phyloP scores from a whole-genome alignment of 1,140 invertebrate species.

The Brachystomella parvula region DNA sequence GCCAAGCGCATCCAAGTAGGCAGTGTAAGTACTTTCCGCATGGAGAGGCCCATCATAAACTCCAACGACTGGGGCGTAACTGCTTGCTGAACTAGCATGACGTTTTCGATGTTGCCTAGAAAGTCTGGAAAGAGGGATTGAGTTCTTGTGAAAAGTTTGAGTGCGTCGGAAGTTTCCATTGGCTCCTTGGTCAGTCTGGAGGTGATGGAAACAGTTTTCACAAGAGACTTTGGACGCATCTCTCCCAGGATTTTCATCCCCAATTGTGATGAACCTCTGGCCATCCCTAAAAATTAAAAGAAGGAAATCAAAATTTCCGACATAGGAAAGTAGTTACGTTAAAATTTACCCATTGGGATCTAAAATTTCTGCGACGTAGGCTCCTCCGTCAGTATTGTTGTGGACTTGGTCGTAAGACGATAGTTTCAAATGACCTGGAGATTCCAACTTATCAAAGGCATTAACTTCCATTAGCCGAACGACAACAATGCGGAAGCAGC shows the following conservation, averaged over 20 bases:
- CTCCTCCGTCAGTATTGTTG: conserved; percentile 52
- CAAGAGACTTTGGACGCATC: background rate
- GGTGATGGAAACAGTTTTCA: background rate
- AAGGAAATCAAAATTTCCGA: background rate
- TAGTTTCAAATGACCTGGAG: conserved; percentile 57
- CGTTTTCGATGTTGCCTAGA: conserved; percentile 24
- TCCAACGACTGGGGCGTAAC: too few species aligned
- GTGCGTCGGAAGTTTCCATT: conserved; percentile 15
- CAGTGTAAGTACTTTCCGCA: conserved; percentile 66
- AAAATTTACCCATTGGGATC: conserved; percentile 42
- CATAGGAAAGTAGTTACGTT: background rate
- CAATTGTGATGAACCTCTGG: conserved; percentile 29
- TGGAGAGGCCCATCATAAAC: conserved; percentile 58
- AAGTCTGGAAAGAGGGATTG: conserved; percentile 6
- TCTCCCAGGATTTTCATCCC: conserved; percentile 16
- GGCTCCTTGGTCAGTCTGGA: background rate
- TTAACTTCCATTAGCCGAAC: conserved; percentile 59
- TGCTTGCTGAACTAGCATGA: conserved; percentile 16
- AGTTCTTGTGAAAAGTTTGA: conserved; percentile 11
- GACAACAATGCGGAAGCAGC: conserved; percentile 68
- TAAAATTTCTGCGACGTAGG: conserved; percentile 74
- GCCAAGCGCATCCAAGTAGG: conserved; percentile 73
- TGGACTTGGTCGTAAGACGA: conserved; percentile 66
- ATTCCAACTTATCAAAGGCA: conserved; percentile 55
- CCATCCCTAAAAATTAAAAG: background rate